A percentile compares a stretch with the other conserved stretches of the same genome.
phyloP scores from a whole-genome alignment of 2,797 vertebrate species.

The Falco rusticolus region DNA sequence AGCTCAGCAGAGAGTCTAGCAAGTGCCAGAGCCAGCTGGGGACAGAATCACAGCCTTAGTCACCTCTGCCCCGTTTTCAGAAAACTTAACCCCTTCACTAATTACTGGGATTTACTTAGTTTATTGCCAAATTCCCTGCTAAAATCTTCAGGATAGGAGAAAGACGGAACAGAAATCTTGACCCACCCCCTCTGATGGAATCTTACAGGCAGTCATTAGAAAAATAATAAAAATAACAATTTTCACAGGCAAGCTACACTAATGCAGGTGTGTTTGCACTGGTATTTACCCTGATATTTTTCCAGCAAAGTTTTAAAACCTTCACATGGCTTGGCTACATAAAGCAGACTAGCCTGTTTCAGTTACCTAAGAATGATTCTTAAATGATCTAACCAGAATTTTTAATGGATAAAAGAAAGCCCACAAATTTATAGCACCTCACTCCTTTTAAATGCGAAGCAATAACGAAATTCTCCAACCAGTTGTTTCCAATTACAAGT shows the following conservation, averaged over 20 bases:
- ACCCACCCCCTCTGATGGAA: background rate
- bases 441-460: background rate
- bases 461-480: background rate
- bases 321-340: background rate
- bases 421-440: background rate
- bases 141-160: background rate
- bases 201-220: background rate
- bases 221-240: background rate
- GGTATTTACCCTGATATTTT: background rate
- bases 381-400: background rate
- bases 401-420: background rate
- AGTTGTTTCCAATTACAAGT: conserved; percentile 16
- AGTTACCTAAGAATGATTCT: background rate
- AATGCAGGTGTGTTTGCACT: background rate
- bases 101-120: background rate
- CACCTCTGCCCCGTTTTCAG: background rate
- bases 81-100: background rate
- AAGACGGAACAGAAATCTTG: background rate
- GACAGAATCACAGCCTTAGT: background rate
- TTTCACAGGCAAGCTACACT: background rate
- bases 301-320: background rate
- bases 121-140: background rate
- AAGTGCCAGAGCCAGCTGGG: background rate
- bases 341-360: background rate
- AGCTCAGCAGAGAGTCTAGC: background rate